A percentile compares a stretch with the other conserved stretches of the same genome.
These are phyloP conservation scores for Rhabdophis nuchalis DNA, from an alignment of 2,797 vertebrate species.

Conservation along the genomic window DNA sequence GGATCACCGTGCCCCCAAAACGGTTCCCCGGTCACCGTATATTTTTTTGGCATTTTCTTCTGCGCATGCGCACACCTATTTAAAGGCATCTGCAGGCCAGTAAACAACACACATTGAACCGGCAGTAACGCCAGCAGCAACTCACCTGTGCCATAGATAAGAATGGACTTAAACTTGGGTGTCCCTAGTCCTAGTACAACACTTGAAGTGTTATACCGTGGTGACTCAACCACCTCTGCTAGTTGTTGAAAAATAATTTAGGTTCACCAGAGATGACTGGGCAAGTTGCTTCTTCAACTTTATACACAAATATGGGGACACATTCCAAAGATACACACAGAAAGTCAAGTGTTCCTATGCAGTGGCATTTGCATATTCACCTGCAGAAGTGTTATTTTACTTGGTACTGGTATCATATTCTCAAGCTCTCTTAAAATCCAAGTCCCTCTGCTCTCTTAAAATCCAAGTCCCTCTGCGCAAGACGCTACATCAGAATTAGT, in stretches of 20 bases:
- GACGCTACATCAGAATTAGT: background rate
- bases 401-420: background rate
- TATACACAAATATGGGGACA: background rate
- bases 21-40: no score
- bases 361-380: background rate
- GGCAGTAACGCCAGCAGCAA: no score
- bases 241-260: background rate
- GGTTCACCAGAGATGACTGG: background rate
- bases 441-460: background rate
- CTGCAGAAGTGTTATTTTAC: background rate
- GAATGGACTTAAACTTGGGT: background rate
- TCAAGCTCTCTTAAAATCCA: background rate
- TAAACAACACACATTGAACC: no score
- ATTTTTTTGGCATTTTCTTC: no score
- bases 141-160: background rate
- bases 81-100: no score
- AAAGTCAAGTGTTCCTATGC: background rate
- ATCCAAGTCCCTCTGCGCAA: background rate
- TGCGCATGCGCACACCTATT: no score
- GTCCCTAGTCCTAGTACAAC: background rate
- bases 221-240: background rate
- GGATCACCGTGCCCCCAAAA: no score
- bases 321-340: background rate
- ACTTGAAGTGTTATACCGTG: background rate
- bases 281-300: background rate